Evolutionary conservation across 2,113 vertebrate species (phyloP), one percentile per base, ranked within the genome.

Genomic region (Hiodon alosoides): DNA sequence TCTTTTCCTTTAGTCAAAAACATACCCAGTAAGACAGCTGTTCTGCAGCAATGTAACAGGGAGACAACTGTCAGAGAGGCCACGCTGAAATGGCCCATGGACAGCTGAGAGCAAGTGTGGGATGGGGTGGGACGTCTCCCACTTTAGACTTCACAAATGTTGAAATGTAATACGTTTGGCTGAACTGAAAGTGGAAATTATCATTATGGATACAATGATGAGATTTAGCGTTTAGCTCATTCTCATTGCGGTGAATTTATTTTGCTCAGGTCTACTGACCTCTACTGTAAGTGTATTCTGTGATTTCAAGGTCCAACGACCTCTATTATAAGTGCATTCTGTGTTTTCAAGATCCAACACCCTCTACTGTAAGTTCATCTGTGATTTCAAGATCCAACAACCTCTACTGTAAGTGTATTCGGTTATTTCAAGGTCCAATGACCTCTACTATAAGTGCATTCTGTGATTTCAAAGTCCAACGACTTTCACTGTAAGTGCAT

Each of bases 81-180:
- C 53, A n/a, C 13, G 5, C 64, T 17, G 31, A 17, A 67, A 75
- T 13, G 50, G 7, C 13, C 53, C 53, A 5, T 13, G 64, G 59
- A 68, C 73, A 75, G 73, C 73, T 75, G 73, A 13, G 11, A 51
- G 73, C 67, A 68, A 75, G 54, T 3, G 65, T 51, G 55, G 73
- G 62, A 46, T 16, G 13, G 47, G 73, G 53, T 10, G 73, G 17
- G 17, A n/a, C n/a, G 14, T 16, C 13, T 16, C 61, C 31, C 4
- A 54, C 57, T 6, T 71, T 50, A 48, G 31, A 48, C 60, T 60
- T 71, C 70, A 51, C 70, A 59, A 48, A 58, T 47, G 13, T 5
- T 47, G n/a, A 47, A 48, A 47, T 13, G 11, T 58, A 48, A 50
- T 59, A 4, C 5, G 10, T 16, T 60, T 60, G 10, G 17, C 9